A percentile compares a stretch with the other conserved stretches of the same genome.
These are phyloP conservation scores for Labrus mixtus DNA, from an alignment of 2,113 vertebrate genomes.

Conservation along the genomic window DNA sequence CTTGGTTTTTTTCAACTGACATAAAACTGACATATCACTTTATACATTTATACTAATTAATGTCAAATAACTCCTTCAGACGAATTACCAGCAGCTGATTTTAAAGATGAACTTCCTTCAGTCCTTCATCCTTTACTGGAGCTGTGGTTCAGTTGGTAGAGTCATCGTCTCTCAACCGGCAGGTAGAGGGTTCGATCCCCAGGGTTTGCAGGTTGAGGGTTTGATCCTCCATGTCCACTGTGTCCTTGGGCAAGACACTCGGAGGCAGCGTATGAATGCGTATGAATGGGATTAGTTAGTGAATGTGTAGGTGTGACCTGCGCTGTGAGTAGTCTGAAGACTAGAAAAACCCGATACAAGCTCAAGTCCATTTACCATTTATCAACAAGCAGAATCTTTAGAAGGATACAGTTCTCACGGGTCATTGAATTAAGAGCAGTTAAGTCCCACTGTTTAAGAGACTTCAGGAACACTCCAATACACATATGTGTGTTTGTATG, in stretches of 20 bases:
- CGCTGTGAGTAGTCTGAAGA: too few species aligned
- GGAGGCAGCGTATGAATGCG: too few species aligned
- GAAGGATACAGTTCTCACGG: slow-evolving; percentile 36
- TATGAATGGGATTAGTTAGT: too few species aligned
- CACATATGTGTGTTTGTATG: not conserved
- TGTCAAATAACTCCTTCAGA: slow-evolving; percentile 19
- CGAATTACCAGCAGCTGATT: not conserved
- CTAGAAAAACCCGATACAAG: too few species aligned
- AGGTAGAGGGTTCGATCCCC: too few species aligned
- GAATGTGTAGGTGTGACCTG: too few species aligned
- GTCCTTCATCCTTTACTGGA: not conserved
- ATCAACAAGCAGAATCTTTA: slow-evolving; percentile 44
- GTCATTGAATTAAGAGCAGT: slow-evolving; percentile 49
- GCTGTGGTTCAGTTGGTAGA: too few species aligned
- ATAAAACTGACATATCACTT: slow-evolving; percentile 29
- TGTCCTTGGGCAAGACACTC: too few species aligned
- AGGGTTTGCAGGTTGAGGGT: too few species aligned
- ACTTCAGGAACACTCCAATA: slow-evolving; percentile 18
- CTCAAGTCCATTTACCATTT: too few species aligned
- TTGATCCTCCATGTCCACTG: too few species aligned
- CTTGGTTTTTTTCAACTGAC: slow-evolving; percentile 35
- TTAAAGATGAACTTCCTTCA: not conserved
- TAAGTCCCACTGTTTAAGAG: slow-evolving; percentile 54
- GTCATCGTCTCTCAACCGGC: too few species aligned
- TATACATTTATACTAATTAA: slow-evolving; percentile 44